A percentile compares a stretch with the other conserved stretches of the same genome.
Evolutionary conservation across 1,140 invertebrate genomes (phyloP).

Genomic region (Brachionus plicatilis): DNA sequence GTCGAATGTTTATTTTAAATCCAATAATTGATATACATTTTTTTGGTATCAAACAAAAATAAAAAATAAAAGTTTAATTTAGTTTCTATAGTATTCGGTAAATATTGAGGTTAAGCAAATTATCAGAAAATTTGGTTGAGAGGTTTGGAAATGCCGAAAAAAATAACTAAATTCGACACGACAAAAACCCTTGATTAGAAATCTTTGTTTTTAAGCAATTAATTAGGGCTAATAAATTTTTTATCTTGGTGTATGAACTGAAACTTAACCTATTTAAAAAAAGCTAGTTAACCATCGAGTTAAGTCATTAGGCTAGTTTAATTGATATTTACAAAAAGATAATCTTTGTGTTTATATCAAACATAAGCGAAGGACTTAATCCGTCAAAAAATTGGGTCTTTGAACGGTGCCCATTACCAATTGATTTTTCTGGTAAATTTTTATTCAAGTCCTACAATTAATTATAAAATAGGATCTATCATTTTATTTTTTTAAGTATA

Average conservation of each 20-base stretch:
- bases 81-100: conserved; percentile 23
- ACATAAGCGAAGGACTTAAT: not conserved
- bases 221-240: not conserved
- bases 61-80: not conserved
- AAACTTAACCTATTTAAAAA: conserved; percentile 14
- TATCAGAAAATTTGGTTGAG: not conserved
- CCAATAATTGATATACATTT: not conserved
- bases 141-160: not conserved
- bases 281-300: not conserved
- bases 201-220: not conserved
- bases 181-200: not conserved
- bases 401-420: not conserved
- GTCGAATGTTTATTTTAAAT: not conserved
- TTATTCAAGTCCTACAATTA: not conserved
- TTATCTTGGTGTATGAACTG: not conserved
- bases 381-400: not conserved
- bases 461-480: not conserved
- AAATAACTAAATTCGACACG: not conserved
- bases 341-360: not conserved
- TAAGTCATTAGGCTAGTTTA: conserved; percentile 1
- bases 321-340: conserved; percentile 15
- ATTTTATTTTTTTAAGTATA: not conserved
- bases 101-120: conserved; percentile 22
- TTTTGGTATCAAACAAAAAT: not conserved
- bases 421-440: not conserved